Evolutionary conservation across 1,140 invertebrate genomes (phyloP).

Genomic region (Parapsyche elsis): DNA sequence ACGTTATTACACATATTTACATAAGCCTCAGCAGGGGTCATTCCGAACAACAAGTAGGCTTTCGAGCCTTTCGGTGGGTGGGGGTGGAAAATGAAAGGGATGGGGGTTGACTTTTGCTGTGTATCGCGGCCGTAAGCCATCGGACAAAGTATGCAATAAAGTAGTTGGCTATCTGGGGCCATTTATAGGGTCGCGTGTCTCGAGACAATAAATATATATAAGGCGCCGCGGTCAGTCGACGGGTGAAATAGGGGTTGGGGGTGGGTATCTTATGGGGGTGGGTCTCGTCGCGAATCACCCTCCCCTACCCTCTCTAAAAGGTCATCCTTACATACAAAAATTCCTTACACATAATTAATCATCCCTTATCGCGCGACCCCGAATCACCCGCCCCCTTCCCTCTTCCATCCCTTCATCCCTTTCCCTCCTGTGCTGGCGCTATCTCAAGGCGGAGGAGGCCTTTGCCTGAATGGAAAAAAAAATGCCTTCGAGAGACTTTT

Average conservation of each 20-base stretch:
- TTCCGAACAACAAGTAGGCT: constrained; percentile 9
- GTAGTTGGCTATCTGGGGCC: constrained; percentile 39
- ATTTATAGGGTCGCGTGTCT: constrained; percentile 45
- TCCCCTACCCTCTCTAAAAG: neutral
- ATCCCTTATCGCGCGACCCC: constrained; percentile 30
- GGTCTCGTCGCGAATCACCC: neutral
- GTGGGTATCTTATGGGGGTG: neutral
- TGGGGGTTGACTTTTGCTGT: neutral
- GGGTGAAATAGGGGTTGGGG: neutral
- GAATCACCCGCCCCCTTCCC: neutral
- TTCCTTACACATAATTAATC: constrained; percentile 45
- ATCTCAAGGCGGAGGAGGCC: neutral
- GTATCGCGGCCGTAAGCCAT: constrained; percentile 1
- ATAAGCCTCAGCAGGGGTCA: constrained; percentile 5
- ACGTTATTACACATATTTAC: constrained; percentile 29
- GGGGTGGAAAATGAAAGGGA: neutral
- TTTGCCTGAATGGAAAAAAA: constrained; percentile 22
- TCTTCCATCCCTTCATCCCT: neutral
- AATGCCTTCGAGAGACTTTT: constrained; percentile 38
- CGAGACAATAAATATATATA: constrained; percentile 43
- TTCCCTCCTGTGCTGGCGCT: neutral
- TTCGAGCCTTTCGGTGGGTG: neutral
- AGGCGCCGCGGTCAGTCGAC: constrained; percentile 36
- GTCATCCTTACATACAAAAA: constrained; percentile 41
- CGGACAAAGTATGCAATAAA: constrained; percentile 44